These are phyloP conservation scores for Paedocypris sp. DNA, from an alignment of 2,113 vertebrate genomes.

Conservation along the genomic window DNA sequence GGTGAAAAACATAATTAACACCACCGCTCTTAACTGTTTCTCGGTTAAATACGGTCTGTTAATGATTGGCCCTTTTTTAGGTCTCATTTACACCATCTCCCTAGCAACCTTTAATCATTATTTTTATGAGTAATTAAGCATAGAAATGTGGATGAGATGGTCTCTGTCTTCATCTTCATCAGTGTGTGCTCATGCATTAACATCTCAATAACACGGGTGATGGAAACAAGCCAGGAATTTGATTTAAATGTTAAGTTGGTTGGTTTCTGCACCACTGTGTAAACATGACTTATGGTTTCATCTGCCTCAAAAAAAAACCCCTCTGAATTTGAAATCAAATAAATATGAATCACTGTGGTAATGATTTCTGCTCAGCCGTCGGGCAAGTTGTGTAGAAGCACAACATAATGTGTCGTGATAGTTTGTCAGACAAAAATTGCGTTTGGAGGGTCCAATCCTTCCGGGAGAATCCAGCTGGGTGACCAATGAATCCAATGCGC, in stretches of 20 bases:
- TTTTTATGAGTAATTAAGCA: not conserved
- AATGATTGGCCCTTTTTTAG: not conserved
- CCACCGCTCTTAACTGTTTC: not conserved
- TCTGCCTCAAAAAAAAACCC: not conserved
- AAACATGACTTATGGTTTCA: not conserved
- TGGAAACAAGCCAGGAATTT: not conserved
- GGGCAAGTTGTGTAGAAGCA: constrained; percentile 43
- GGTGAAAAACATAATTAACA: no score
- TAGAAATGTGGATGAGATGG: not conserved
- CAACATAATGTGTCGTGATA: constrained; percentile 49
- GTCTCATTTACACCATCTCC: not conserved
- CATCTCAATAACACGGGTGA: not conserved
- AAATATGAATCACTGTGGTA: constrained; percentile 12
- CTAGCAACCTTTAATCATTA: not conserved
- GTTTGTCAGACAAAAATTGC: constrained; percentile 54
- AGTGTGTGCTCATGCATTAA: no score
- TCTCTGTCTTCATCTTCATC: not conserved
- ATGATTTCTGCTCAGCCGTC: constrained; percentile 47
- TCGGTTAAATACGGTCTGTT: not conserved
- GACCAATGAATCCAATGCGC: constrained; percentile 37
- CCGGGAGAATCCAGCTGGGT: constrained; percentile 50
- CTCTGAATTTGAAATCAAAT: constrained; percentile 2
- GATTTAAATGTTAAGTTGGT: not conserved
- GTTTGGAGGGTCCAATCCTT: constrained; percentile 41
- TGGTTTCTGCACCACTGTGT: not conserved